Evolutionary conservation across 2,113 vertebrate genomes (phyloP), one percentile per base, ranked within the genome.

Genomic region (Malaclemys terrapin): DNA sequence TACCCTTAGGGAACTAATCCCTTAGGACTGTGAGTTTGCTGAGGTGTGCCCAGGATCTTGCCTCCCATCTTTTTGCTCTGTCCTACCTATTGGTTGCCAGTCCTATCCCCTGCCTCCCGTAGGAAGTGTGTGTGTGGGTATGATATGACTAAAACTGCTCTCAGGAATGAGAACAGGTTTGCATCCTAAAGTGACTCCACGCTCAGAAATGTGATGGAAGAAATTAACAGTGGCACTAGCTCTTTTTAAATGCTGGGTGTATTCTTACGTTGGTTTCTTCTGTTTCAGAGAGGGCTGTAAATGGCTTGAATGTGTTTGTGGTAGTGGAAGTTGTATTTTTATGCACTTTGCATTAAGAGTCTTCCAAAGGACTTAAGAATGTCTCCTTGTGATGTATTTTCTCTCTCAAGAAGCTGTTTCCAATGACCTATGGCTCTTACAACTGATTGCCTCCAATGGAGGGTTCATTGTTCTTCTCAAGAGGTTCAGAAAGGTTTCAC

Each of bases 361-460:
- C 98, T 3, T 99, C 98, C 38, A 82, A 92, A 6, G 98, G 97
- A 69, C 88, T 96, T 57, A 96, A 94, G 98, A 98, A 85, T 97
- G 98, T 53, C 99, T 98, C 83, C 98, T 94, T 0, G 98, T 99
- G n/a, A 98, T 97, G 1, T 99, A 98, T 93, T 98, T 98, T 95
- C 93, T 95, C 17, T 99, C 99, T 5, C 98, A 80, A 31, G 97
- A 84, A 87, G 88, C 89, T 53, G 95, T 97, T 53, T 98, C 98
- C 35, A 87, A 97, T 49, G 96, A 84, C 1, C 86, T 82, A 22
- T 97, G 98, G 93, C 96, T 98, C 95, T 98, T 98, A 98, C 98
- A 99, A 96, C 98, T 98, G 94, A 98, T 97, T 93, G 98, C 96
- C 3, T 98, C 98, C 8, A 97, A 96, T 5, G 97, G 96, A 88